Conservation (phyloP, 1,140 invertebrate genomes). For the Tachypleus tridentatus region DNA sequence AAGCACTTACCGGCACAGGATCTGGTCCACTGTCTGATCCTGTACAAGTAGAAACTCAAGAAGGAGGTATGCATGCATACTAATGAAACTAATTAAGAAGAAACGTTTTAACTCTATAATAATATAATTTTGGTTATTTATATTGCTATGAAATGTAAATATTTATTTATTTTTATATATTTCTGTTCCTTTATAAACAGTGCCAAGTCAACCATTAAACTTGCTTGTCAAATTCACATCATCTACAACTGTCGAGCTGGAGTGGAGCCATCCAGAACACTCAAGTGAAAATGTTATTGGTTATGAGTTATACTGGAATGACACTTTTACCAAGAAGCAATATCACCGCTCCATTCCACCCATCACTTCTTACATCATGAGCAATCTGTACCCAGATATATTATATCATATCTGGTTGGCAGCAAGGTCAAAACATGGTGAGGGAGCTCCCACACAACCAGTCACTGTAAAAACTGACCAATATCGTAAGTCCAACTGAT, state of each 20-base stretch:
- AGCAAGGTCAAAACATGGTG: conserved; percentile 76
- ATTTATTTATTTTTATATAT: background rate
- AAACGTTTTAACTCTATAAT: too few relatives aligned
- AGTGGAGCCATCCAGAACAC: conserved; percentile 80
- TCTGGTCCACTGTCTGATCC: conserved; percentile 79
- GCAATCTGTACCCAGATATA: conserved; percentile 83
- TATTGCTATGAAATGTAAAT: too few relatives aligned
- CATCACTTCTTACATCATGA: conserved; percentile 68
- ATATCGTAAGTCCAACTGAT: conserved; percentile 65
- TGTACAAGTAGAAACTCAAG: conserved; percentile 90
- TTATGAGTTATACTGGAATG: conserved; percentile 95
- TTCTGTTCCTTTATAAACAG: conserved; percentile 37
- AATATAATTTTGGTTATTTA: too few relatives aligned
- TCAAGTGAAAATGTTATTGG: conserved; percentile 82
- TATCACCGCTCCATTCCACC: conserved; percentile 57
- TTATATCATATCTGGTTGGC: conserved; percentile 92
- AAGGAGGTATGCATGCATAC: conserved; percentile 52
- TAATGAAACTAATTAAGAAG: background rate
- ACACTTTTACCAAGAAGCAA: conserved; percentile 69
- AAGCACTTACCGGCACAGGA: conserved; percentile 80
- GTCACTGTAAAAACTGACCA: conserved; percentile 87
- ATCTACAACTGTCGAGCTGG: conserved; percentile 61
- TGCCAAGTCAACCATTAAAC: conserved; percentile 87
- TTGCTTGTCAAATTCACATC: conserved; percentile 55
- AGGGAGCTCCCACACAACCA: conserved; percentile 87